Evolutionary conservation across 2,888 invertebrate species (phyloP).

Genomic region (Augochlorella aurata): DNA sequence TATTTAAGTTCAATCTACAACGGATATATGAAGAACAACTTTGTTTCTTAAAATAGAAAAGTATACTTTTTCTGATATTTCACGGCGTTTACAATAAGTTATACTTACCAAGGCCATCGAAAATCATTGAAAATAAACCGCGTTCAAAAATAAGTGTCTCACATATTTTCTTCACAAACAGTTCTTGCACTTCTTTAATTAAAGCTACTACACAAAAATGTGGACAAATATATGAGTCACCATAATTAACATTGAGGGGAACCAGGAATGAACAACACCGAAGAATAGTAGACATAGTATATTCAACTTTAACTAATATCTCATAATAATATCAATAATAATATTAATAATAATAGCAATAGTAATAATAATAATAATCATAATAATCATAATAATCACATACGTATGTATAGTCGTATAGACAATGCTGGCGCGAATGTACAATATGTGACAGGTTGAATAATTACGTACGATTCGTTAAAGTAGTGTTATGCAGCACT

Average conservation of each 20-base stretch:
- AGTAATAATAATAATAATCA: constrained; percentile 65
- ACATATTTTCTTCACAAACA: background rate
- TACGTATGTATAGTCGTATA: constrained; percentile 68
- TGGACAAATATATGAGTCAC: background rate
- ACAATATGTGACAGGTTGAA: constrained; percentile 75
- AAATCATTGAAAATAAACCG: no score
- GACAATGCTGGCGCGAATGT: constrained; percentile 73
- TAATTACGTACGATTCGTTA: constrained; percentile 66
- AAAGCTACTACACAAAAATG: no score
- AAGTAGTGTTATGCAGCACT: constrained; percentile 65
- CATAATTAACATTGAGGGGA: background rate
- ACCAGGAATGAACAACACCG: constrained; percentile 23
- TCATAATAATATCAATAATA: constrained; percentile 59
- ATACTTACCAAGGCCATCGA: no score
- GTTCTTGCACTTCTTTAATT: background rate
- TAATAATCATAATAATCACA: constrained; percentile 52
- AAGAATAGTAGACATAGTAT: constrained; percentile 72
- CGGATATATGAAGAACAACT: no score
- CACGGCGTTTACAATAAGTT: no score
- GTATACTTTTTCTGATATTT: no score
- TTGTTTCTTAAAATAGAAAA: no score
- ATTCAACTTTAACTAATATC: constrained; percentile 73
- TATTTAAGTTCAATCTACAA: no score
- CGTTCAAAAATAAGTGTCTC: no score
- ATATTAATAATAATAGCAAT: constrained; percentile 60